These are phyloP conservation scores for Neogale vison DNA, from an alignment of 2,113 vertebrate species.

Conservation along the genomic window DNA sequence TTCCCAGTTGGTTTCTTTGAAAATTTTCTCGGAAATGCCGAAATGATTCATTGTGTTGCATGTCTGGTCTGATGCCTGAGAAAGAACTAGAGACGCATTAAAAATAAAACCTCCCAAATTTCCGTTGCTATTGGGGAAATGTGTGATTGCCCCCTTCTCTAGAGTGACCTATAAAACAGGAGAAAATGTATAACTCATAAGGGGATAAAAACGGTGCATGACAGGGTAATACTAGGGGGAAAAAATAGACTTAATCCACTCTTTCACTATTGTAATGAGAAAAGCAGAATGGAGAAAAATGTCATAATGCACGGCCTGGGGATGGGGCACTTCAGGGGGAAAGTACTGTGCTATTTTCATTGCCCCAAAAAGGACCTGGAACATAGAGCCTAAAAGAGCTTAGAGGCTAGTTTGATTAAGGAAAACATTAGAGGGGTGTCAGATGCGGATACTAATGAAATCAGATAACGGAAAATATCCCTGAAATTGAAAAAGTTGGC, in stretches of 20 bases:
- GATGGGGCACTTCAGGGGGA: too few species aligned
- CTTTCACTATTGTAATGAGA: background rate
- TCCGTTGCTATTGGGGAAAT: background rate
- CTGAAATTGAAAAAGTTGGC: background rate
- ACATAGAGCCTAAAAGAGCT: too few species aligned
- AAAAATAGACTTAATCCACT: background rate
- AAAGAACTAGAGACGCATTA: background rate
- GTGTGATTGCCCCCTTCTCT: background rate
- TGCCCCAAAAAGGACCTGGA: background rate
- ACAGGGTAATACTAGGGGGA: background rate
- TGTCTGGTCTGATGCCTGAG: too few species aligned
- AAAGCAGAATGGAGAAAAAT: background rate
- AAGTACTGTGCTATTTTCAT: background rate
- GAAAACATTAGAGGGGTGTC: background rate
- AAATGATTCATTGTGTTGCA: background rate
- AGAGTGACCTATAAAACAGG: background rate
- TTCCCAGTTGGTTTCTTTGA: background rate
- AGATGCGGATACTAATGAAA: background rate
- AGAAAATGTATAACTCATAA: background rate
- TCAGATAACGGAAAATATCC: background rate
- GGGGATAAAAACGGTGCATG: background rate
- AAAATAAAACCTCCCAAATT: background rate
- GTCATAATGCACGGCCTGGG: too few species aligned
- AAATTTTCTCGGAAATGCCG: background rate
- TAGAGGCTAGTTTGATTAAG: background rate